phyloP scores from a whole-genome alignment of 2,113 vertebrate species.

The Piaya cayana region DNA sequence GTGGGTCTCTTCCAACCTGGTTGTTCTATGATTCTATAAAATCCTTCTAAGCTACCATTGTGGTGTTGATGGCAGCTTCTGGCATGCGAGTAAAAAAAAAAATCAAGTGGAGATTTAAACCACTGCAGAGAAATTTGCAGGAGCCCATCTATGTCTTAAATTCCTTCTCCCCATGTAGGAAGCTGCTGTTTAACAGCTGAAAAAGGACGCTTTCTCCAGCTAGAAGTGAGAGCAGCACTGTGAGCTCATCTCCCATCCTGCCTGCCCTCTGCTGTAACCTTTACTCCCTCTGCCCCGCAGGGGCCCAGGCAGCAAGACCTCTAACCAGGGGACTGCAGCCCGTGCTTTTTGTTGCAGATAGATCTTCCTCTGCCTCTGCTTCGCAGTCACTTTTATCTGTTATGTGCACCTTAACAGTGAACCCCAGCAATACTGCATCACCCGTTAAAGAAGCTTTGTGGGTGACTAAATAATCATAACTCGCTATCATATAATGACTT shows the following conservation, averaged over 20 bases:
- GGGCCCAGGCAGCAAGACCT: fast-evolving
- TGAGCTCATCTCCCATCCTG: not conserved
- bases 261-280: not conserved
- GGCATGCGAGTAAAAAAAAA: not conserved
- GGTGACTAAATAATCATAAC: not conserved
- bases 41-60: not conserved
- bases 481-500: not conserved
- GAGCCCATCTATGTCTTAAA: not conserved
- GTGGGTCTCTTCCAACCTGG: no score
- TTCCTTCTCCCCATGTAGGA: not conserved
- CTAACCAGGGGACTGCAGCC: not conserved
- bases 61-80: not conserved
- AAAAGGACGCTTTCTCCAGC: not conserved
- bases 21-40: no score
- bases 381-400: not conserved
- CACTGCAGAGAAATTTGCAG: not conserved
- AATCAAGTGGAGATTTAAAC: not conserved
- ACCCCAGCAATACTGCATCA: not conserved
- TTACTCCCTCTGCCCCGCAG: not conserved
- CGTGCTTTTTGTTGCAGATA: not conserved
- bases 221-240: fast-evolving
- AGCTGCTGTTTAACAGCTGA: not conserved
- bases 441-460: not conserved
- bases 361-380: not conserved
- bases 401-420: not conserved